Evolutionary conservation across 2,888 invertebrate genomes (phyloP), one percentile per base, ranked within the genome.

Genomic region (Arctia plantaginis): DNA sequence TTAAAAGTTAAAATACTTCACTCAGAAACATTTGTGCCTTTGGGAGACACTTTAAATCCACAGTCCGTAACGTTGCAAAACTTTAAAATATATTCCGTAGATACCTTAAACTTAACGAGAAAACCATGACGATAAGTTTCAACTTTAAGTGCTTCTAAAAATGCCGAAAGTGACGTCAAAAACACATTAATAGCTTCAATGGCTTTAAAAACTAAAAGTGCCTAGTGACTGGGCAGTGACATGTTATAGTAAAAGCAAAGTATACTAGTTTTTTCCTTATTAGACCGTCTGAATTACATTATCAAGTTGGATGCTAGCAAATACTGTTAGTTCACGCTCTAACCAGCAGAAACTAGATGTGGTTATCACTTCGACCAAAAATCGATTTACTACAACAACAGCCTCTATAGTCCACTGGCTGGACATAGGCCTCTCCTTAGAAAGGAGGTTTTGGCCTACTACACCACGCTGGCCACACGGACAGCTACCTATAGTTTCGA

Each of bases 311-410:
- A 77, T 78, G 35, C 35, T 35, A 4, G 35, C 64, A 67, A 73
- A 68, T 67, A 76, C 75, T 75, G 66, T 75, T 71, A 76, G 72
- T 74, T 68, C 64, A 72, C 55, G 77, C 69, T 59, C 39, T 72
- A 64, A 76, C 77, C 59, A 68, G 39, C 76, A 79, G 75, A 76
- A 83, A 81, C 79, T 76, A 75, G 69, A 27, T 74, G 84, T 84
- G 86, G 88, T 89, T 85, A 87, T 87, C 88, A 88, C 15, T 20
- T 18, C 47, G 6, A 18, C 0, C 4, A 47, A 47, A 18, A 18
- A 20, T 6, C 2, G 1, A 47, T 15, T 47, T 47, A 12, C 13
- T 41, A 35, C 35, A 41, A 13, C 12, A 41, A 41, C 39, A 39
- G 39, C 39, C 7, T n/a, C n/a, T n/a, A n/a, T n/a, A n/a, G n/a